phyloP scores from a whole-genome alignment of 1,140 invertebrate species.

The Euura saliciscinereae region DNA sequence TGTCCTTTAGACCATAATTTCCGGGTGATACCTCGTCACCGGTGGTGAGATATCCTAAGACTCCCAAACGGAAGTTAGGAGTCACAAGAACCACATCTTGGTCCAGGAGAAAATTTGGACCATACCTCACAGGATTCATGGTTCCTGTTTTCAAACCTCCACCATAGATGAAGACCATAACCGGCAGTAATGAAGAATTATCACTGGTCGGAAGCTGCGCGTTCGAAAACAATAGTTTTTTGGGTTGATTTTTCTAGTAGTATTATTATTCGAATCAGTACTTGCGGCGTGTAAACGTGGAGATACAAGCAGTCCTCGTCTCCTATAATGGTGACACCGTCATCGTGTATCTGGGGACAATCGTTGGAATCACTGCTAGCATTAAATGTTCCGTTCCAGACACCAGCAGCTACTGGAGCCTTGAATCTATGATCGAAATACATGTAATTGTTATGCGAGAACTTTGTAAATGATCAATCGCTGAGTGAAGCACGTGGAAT shows the following conservation, averaged over 20 bases:
- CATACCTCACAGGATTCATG: neutral
- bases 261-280: neutral
- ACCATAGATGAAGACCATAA: neutral
- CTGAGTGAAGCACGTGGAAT: too few species aligned
- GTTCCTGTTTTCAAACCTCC: neutral
- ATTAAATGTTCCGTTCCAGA: too few species aligned
- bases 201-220: neutral
- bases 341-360: neutral
- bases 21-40: neutral
- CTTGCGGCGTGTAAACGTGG: too few species aligned
- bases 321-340: too few species aligned
- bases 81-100: neutral
- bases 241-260: neutral
- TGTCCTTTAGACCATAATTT: constrained; percentile 48
- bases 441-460: neutral
- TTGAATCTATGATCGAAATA: neutral
- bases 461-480: too few species aligned
- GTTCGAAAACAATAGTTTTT: neutral
- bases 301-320: too few species aligned
- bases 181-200: neutral
- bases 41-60: neutral
- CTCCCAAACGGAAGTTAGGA: neutral
- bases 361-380: neutral
- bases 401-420: neutral
- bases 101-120: neutral